These are phyloP conservation scores for Rotaria sp. DNA, from an alignment of 2,888 invertebrate species.

Conservation along the genomic window DNA sequence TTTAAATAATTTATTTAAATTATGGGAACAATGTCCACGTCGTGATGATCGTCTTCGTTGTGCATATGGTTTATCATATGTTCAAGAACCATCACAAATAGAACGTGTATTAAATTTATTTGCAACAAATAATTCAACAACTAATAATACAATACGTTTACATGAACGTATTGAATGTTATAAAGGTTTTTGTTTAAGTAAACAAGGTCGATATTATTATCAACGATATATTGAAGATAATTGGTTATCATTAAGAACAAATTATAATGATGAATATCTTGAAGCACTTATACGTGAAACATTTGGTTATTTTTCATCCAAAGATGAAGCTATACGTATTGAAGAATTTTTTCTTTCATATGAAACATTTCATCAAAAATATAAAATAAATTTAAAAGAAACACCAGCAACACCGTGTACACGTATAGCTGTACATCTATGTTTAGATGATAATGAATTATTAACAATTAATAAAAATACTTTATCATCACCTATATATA, in stretches of 20 bases:
- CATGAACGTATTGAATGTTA: constrained; percentile 28
- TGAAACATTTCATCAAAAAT: constrained; percentile 17
- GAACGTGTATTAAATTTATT: constrained; percentile 9
- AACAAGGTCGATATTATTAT: constrained; percentile 19
- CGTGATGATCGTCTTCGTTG: constrained; percentile 26
- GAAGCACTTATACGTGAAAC: constrained; percentile 26
- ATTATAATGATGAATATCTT: constrained; percentile 23
- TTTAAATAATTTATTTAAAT: constrained; percentile 11
- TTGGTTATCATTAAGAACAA: constrained; percentile 1
- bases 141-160: not conserved
- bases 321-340: not conserved
- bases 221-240: constrained; percentile 22
- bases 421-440: not conserved
- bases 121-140: not conserved
- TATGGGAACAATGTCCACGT: not conserved
- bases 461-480: not conserved
- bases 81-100: not conserved
- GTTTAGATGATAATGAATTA: not conserved
- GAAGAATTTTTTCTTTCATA: constrained; percentile 19
- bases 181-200: constrained; percentile 30
- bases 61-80: not conserved
- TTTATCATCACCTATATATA: not conserved
- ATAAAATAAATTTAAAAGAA: not conserved
- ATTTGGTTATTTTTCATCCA: constrained; percentile 15
- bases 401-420: not conserved